Base-by-base conservation (phyloP, 2,113 vertebrate species). In the Calidris pugnax region DNA sequence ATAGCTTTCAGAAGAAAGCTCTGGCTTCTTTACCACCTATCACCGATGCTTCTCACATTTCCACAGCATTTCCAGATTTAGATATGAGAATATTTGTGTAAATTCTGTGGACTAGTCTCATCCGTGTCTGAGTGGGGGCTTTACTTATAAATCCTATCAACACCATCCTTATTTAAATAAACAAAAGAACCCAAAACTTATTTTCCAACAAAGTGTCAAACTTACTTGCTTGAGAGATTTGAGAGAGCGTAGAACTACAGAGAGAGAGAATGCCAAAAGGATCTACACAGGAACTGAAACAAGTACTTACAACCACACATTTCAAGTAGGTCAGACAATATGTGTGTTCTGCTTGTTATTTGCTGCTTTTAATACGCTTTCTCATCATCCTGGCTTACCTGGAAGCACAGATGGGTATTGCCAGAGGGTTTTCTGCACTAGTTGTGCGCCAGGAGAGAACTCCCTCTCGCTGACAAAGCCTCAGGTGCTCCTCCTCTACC, bases 191-290 rank as follows among this genome's bases (percentile, higher is more conserved):
- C 5, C 12, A n/a, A n/a, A 79, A 33, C 20, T 10, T 21, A 17
- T 56, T 84, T 55, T 27, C 43, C 88, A 48, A 0, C 8, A 13
- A 22, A 27, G 16, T 6, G 3, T 6, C 56, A n/a, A 47, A 56
- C 12, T 50, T 12, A 10, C 7, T 14, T 45, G 15, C 30, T 14
- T 7, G 39, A 55, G 19, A 8, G 2, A 6, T 12, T 2, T 26
- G 57, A 71, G 68, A 51, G 35, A 10, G 7, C 7, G 26, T 5
- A 37, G 37, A 30, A 5, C 22, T n/a, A 35, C 2, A 63, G 71
- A 4, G 2, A 14, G 2, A 14, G 7, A 53, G 51, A 47, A 17
- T 0, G 2, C 23, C 48, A 33, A 6, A 20, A 43, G 15, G 27
- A 14, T 32, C n/a, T 37, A 26, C 2, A 3, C 7, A 6, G 3